Base-by-base conservation (phyloP, 2,113 vertebrate genomes). In the Dissostichus mawsoni region DNA sequence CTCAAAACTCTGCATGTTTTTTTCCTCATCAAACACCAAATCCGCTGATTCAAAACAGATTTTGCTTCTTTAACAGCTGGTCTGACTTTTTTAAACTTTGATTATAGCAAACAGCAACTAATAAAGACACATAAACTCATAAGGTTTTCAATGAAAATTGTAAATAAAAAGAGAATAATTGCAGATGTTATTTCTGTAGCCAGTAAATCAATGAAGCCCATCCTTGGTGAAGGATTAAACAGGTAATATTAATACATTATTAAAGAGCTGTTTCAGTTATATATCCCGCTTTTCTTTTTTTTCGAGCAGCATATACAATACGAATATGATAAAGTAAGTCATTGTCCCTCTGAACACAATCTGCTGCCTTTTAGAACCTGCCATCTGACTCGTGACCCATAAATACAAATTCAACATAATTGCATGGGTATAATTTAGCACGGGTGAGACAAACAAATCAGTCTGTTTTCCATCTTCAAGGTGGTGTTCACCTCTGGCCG, bases 381-480 rank as follows among this genome's bases (percentile, higher is more conserved):
- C 25, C 25, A 29, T 29, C 25, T 70, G 64, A 51, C 64, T 62
- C 36, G 57, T 72, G 61, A 66, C 56, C 71, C 69, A 66, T 74
- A 70, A 68, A 69, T 33, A 76, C 52, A 3, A 48, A 48, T 10
- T 65, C 57, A 51, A 55, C 50, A 73, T 78, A 64, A 80, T 76
- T 82, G 52, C 29, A 71, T 70, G 78, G 73, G 74, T 75, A 73
- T 72, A 68, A 80, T 78, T 75, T 66, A 36, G 45, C 83, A 68
- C 10, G 18, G 20, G 14, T 62, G 55, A 71, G 74, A 16, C 62
- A 85, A 83, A 80, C 69, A 83, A 79, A 83, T 78, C 48, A 77
- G 45, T 45, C 67, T 74, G 65, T 80, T 86, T 86, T 71, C 61
- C 33, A 53, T 64, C 66, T 58, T 75, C 74, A 85, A 90, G 86